Evolutionary conservation across 2,797 vertebrate genomes (phyloP), one percentile per base, ranked within the genome.

Genomic region (Okamejei kenojei): DNA sequence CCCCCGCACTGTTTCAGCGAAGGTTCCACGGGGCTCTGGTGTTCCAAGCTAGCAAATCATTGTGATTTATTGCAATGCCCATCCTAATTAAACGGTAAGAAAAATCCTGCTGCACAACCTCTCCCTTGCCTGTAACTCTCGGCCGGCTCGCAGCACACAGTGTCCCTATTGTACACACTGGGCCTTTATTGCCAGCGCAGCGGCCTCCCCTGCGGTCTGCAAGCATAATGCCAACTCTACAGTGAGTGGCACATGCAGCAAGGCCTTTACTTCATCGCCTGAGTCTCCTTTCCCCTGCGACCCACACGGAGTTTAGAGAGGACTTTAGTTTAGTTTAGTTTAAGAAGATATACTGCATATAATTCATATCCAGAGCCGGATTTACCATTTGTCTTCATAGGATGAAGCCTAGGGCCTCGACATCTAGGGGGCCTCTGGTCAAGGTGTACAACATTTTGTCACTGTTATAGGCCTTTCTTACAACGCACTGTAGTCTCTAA

Each of bases 61-160:
- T 15, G 90, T 91, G 35, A 91, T 91, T 73, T 74, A 91, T 54
- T 74, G 90, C 35, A 74, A 91, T 29, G 68, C 21, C 6, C 9
- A 19, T 91, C 32, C 90, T 91, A 74, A 74, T 91, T 91, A 91
- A 91, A 91, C 90, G 74, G 54, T 74, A 54, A 74, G 26, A 77
- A 77, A 21, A 91, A 54, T 68, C 38, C 10, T 23, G 10, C 68
- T 91, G n/a, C 54, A 84, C 29, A 84, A n/a, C 81, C 81, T 84
- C 84, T 35, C 61, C n/a, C 84, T 68, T 65, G 29, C 61, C 84
- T 88, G 61, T 8, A 10, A 35, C 10, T 4, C 71, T 3, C 35
- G 23, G 38, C 90, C 90, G 9, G 54, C 90, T 58, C 90, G 5
- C 90, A 76, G 4, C 65, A 29, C 35, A 29, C 90, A 73, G 29